Conservation (phyloP, 2,113 vertebrate species). For the Tyrannus savana region DNA sequence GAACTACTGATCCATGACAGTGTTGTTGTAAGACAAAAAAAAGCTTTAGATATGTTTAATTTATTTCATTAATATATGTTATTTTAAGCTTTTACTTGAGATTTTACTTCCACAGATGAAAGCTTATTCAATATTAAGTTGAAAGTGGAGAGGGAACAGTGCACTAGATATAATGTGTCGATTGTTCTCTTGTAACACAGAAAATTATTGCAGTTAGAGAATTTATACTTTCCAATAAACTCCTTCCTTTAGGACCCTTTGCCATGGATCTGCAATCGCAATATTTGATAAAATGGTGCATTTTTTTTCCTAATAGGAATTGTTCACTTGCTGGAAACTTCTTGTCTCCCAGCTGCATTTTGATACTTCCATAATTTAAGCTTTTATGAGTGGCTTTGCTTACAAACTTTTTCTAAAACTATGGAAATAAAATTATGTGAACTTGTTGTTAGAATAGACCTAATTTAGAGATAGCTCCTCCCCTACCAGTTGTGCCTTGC, state of each 20-base stretch:
- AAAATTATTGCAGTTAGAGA: not conserved
- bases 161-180: not conserved
- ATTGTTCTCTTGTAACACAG: not conserved
- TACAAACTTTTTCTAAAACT: not conserved
- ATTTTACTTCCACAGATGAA: not conserved
- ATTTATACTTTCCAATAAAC: not conserved
- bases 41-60: not conserved
- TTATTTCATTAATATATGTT: not conserved
- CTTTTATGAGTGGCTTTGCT: not conserved
- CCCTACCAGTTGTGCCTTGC: not conserved
- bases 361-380: not conserved
- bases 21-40: not conserved
- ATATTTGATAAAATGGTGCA: not conserved
- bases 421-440: not conserved
- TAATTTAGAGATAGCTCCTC: not conserved
- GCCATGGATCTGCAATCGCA: not conserved
- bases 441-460: not conserved
- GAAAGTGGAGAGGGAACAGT: not conserved
- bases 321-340: not conserved
- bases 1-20: not conserved
- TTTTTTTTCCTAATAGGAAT: not conserved
- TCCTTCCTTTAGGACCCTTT: not conserved
- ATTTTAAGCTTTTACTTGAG: not conserved
- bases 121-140: not conserved
- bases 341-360: not conserved